Percentiles rank a stretch among this genome's conserved stretches.
Conservation (phyloP, 2,797 vertebrate genomes). For the Neostethus bicornis region DNA sequence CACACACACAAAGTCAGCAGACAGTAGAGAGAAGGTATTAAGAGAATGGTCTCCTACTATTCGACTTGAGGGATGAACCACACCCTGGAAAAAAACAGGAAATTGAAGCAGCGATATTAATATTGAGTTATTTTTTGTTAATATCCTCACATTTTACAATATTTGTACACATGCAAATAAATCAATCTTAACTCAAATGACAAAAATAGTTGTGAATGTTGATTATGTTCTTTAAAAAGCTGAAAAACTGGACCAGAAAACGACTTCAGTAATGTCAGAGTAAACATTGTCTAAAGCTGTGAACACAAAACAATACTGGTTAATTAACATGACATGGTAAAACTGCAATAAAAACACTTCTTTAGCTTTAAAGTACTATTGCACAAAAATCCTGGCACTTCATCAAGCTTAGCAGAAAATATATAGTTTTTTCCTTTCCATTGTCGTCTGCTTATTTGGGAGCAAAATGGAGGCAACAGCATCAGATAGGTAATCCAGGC, state of each 20-base stretch:
- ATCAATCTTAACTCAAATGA: no score
- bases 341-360: neutral
- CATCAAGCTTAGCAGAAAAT: no score
- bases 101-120: constrained; percentile 46
- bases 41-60: constrained; percentile 93
- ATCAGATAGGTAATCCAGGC: no score
- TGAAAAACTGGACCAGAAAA: constrained; percentile 33
- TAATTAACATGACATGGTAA: constrained; percentile 3
- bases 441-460: no score
- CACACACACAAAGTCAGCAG: constrained; percentile 65
- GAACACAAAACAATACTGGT: constrained; percentile 15
- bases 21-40: constrained; percentile 82
- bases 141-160: neutral
- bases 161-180: constrained; percentile 14
- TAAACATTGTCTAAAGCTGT: neutral
- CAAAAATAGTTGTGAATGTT: no score
- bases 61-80: constrained; percentile 89
- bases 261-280: constrained; percentile 3
- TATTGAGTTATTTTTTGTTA: constrained; percentile 1
- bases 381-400: constrained; percentile 8
- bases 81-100: constrained; percentile 73
- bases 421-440: no score
- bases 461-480: no score
- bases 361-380: neutral
- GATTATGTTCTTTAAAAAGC: constrained; percentile 22